phyloP scores from a whole-genome alignment of 1,140 invertebrate genomes.

The Bombyx mandarina region DNA sequence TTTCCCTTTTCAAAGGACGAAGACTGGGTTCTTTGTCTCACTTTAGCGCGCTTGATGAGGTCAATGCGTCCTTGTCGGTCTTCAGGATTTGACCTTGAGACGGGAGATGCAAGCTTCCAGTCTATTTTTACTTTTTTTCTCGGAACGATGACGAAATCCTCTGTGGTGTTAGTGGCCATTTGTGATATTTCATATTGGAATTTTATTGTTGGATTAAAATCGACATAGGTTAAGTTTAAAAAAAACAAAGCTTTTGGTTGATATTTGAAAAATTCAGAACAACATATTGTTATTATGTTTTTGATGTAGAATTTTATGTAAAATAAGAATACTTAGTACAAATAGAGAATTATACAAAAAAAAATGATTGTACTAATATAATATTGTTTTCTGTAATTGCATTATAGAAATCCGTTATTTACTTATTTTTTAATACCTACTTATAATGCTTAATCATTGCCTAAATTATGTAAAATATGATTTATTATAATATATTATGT shows the following conservation, averaged over 20 bases:
- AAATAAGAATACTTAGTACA: not conserved
- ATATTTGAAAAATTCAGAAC: not conserved
- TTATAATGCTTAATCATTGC: too few species aligned
- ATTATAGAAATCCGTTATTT: too few species aligned
- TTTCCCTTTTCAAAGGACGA: constrained; percentile 71
- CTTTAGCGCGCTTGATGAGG: constrained; percentile 6
- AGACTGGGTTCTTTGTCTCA: constrained; percentile 28
- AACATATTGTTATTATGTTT: not conserved
- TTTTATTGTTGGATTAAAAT: constrained; percentile 1
- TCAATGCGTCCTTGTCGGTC: constrained; percentile 35
- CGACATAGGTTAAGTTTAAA: too few species aligned
- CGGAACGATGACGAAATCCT: constrained; percentile 62
- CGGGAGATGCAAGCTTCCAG: constrained; percentile 52
- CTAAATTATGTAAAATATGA: too few species aligned
- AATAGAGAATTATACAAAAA: not conserved
- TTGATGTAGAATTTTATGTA: not conserved
- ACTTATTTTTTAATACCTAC: too few species aligned
- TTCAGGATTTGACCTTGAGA: constrained; percentile 66
- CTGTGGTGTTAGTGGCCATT: too few species aligned
- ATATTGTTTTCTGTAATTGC: too few species aligned
- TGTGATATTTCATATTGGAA: too few species aligned
- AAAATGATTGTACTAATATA: too few species aligned
- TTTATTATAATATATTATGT: too few species aligned
- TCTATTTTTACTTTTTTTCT: constrained; percentile 68
- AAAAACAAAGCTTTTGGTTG: too few species aligned